A percentile compares a stretch with the other conserved stretches of the same genome.
Evolutionary conservation across 2,888 invertebrate genomes (phyloP).

Genomic region (Ophraella communa): DNA sequence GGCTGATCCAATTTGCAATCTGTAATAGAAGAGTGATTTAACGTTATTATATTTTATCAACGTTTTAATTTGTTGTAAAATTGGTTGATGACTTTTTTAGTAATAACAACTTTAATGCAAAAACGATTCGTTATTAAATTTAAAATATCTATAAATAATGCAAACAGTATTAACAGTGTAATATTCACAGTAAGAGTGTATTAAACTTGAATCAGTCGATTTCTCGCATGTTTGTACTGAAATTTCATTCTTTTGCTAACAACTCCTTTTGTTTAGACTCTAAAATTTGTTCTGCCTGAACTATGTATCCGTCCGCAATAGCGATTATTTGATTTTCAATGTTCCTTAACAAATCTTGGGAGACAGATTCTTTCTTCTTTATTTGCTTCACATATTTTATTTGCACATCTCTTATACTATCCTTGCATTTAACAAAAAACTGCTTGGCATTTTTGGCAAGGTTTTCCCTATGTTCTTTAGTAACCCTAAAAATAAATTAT

Average conservation of each 20-base stretch:
- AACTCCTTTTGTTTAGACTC: conserved; percentile 78
- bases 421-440: conserved; percentile 79
- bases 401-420: conserved; percentile 77
- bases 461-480: conserved; percentile 89
- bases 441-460: conserved; percentile 88
- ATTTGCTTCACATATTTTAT: conserved; percentile 73
- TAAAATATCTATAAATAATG: too few relatives aligned
- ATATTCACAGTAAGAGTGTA: too few relatives aligned
- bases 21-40: too few relatives aligned
- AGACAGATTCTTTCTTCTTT: conserved; percentile 73
- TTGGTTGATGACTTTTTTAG: too few relatives aligned
- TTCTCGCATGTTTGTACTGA: background rate
- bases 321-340: conserved; percentile 74
- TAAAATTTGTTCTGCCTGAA: conserved; percentile 70
- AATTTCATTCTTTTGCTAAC: conserved; percentile 63
- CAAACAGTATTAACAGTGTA: too few relatives aligned
- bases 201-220: background rate
- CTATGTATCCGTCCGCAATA: conserved; percentile 72
- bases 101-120: too few relatives aligned
- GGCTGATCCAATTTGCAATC: too few relatives aligned
- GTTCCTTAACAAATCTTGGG: conserved; percentile 73
- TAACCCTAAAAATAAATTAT: conserved; percentile 64
- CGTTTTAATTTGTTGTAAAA: too few relatives aligned
- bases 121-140: too few relatives aligned
- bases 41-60: too few relatives aligned